Percentiles rank a stretch among this genome's conserved stretches.
Evolutionary conservation across 2,797 vertebrate species (phyloP).

Genomic region (Dicrostonyx torquatus): DNA sequence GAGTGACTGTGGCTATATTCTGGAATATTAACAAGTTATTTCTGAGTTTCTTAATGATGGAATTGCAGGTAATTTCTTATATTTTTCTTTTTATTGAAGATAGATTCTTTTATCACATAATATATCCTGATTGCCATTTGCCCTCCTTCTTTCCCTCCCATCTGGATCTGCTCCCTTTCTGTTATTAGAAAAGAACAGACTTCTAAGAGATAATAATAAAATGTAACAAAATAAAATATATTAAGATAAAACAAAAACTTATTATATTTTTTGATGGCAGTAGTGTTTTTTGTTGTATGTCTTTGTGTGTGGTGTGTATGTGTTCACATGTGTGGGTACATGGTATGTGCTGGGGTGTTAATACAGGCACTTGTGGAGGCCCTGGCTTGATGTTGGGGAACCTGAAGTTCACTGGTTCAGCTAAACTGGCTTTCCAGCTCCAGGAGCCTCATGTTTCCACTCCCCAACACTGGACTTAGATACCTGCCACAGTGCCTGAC

Average conservation of each 20-base stretch:
- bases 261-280: neutral
- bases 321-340: neutral
- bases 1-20: neutral
- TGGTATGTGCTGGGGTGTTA: neutral
- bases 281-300: neutral
- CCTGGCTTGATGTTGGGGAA: neutral
- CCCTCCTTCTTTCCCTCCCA: neutral
- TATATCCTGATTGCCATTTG: neutral
- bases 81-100: neutral
- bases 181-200: neutral
- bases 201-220: neutral
- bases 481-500: too few relatives aligned
- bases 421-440: neutral
- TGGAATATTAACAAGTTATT: neutral
- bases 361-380: too few relatives aligned
- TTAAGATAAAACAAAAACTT: neutral
- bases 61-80: conserved; percentile 8
- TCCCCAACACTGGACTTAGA: neutral
- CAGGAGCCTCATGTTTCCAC: neutral
- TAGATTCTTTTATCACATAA: neutral
- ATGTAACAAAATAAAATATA: neutral
- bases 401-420: neutral
- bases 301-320: neutral
- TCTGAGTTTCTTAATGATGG: neutral
- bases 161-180: too few relatives aligned